phyloP scores from a whole-genome alignment of 1,140 invertebrate genomes.

The Drosophila equinoxialis region DNA sequence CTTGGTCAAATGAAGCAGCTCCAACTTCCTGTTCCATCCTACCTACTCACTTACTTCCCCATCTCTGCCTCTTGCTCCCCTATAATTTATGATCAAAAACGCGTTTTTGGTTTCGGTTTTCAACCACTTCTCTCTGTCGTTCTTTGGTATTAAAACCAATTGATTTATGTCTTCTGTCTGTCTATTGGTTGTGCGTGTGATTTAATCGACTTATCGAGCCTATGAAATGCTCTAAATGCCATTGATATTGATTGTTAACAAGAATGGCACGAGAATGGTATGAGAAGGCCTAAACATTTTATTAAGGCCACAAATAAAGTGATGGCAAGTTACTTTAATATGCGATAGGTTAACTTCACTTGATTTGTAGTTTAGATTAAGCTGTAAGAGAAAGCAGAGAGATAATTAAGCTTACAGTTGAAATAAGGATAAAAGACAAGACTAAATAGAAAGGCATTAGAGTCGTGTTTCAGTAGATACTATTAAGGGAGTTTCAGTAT shows the following conservation, averaged over 20 bases:
- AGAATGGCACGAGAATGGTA: not conserved
- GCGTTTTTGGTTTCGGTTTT: constrained; percentile 62
- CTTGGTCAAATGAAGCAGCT: constrained; percentile 22
- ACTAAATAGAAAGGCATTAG: too few relatives aligned
- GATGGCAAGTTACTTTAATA: constrained; percentile 11
- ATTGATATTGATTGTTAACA: constrained; percentile 46
- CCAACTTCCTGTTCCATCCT: constrained; percentile 16
- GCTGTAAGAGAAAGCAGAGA: not conserved
- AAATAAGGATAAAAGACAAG: too few relatives aligned
- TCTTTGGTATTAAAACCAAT: constrained; percentile 68
- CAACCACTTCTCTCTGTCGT: constrained; percentile 28
- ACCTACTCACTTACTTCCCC: constrained; percentile 3
- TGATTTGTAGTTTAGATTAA: constrained; percentile 7
- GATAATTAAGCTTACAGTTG: not conserved
- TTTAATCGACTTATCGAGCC: constrained; percentile 45
- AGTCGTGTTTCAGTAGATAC: too few relatives aligned
- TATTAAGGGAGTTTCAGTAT: too few relatives aligned
- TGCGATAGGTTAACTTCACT: not conserved
- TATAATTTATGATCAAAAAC: constrained; percentile 79
- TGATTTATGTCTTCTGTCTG: constrained; percentile 63
- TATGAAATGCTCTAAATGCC: constrained; percentile 13
- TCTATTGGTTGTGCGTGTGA: constrained; percentile 28
- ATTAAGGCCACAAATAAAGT: constrained; percentile 3
- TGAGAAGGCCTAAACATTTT: not conserved
- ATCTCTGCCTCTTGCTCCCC: constrained; percentile 22